Conservation (phyloP, 2,113 vertebrate genomes). For the Bagarius yarrelli region DNA sequence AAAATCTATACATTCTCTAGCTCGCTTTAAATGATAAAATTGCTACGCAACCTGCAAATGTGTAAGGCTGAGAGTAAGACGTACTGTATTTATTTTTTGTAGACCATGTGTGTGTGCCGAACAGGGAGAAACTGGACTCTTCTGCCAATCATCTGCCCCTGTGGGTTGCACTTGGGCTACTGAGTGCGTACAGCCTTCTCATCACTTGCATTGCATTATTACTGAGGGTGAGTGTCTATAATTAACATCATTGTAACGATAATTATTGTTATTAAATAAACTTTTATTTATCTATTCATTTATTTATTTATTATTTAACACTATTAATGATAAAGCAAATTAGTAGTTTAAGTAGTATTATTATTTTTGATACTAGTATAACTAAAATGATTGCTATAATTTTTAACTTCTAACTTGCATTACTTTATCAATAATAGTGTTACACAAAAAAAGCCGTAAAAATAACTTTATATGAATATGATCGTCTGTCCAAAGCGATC, state of each 20-base stretch:
- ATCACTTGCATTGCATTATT: constrained; percentile 19
- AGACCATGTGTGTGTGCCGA: not conserved
- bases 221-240: constrained; percentile 42
- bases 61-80: not conserved
- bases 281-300: too few species aligned
- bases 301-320: too few species aligned
- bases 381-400: too few species aligned
- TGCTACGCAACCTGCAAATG: not conserved
- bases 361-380: too few species aligned
- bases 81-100: not conserved
- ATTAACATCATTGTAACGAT: not conserved
- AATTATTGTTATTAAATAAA: too few species aligned
- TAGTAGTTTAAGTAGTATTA: too few species aligned
- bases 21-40: not conserved
- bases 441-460: too few species aligned
- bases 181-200: constrained; percentile 29
- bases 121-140: not conserved
- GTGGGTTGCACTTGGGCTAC: constrained; percentile 6
- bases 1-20: not conserved
- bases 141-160: not conserved
- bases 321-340: too few species aligned
- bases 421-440: too few species aligned
- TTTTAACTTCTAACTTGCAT: too few species aligned
- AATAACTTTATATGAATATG: too few species aligned
- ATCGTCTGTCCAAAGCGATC: too few species aligned